Evolutionary conservation across 2,113 vertebrate genomes (phyloP), one percentile per base, ranked within the genome.

Genomic region (Mastomys coucha): DNA sequence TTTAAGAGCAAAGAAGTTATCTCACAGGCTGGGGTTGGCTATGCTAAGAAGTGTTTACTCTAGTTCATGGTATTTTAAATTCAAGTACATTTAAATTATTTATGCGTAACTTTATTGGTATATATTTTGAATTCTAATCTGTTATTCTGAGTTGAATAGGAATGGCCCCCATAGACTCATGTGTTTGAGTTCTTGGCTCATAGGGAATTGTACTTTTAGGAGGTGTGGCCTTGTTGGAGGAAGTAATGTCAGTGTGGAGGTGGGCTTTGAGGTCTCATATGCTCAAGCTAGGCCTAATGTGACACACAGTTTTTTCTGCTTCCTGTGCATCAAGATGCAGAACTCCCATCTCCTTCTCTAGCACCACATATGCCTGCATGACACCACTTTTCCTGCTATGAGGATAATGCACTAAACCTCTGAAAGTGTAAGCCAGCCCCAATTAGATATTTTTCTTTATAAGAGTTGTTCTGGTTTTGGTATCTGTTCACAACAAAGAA

Each of bases 1-100:
- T 96, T 96, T 92, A 97, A 80, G 20, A 31, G 33, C 51, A 77
- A 80, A 87, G 49, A 95, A 95, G 93, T 85, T 17, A 58, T 85
- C 39, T 65, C 33, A 81, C 39, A 91, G 85, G 4, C 19, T 96
- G 60, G 14, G 7, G 77, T 33, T 87, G 24, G n/a, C 67, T 69
- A 28, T 67, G 49, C 51, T 81, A 60, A 78, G 86, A 96, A 86
- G 13, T 10, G 0, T 42, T 87, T 73, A 67, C 5, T 53, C 2
- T 5, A 72, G 3, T 82, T 6, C 45, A 31, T 51, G 58, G n/a
- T 70, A 13, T 14, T 67, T 31, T 67, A 31, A 12, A 31, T 31
- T 65, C 7, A 26, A 65, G 24, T 26, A 26, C 24, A 65, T 28
- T 31, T 31, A 10, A 67, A 31, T 31, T 67, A 67, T 22, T 63